Conservation (phyloP, 2,888 invertebrate genomes). For the Onthophagus sagittarius region DNA sequence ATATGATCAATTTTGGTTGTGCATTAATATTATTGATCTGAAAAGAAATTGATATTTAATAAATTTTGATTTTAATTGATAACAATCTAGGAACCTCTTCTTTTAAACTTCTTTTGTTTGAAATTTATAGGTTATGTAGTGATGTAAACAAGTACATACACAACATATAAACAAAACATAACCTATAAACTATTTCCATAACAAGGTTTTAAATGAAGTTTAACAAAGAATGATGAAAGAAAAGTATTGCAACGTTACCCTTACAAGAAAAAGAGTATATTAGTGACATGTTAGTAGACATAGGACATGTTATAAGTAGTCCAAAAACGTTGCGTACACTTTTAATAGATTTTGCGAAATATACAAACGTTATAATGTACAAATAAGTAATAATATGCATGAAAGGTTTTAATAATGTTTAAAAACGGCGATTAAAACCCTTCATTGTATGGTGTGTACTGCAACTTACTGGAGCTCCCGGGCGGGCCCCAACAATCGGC, state of each 20-base stretch:
- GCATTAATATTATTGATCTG: too few relatives aligned
- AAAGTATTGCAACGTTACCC: not conserved
- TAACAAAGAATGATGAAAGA: not conserved
- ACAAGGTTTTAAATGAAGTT: not conserved
- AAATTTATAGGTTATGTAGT: not conserved
- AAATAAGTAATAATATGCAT: not conserved
- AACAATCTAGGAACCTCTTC: not conserved
- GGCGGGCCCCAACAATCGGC: conserved; percentile 77
- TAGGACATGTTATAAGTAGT: not conserved
- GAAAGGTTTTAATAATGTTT: conserved; percentile 1
- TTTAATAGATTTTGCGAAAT: not conserved
- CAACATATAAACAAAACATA: not conserved
- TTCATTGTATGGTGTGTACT: conserved; percentile 31
- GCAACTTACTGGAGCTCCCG: conserved; percentile 72
- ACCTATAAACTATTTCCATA: not conserved
- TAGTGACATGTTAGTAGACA: not conserved
- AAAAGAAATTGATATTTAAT: too few relatives aligned
- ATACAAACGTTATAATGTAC: not conserved
- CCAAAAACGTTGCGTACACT: conserved; percentile 9
- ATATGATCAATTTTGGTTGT: too few relatives aligned
- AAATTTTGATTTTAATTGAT: too few relatives aligned
- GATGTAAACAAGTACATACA: not conserved
- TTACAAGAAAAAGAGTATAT: not conserved
- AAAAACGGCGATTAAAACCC: not conserved
- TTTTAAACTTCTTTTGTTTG: not conserved